These are phyloP conservation scores for Mythimna pallens DNA, from an alignment of 2,888 invertebrate species.

Conservation along the genomic window DNA sequence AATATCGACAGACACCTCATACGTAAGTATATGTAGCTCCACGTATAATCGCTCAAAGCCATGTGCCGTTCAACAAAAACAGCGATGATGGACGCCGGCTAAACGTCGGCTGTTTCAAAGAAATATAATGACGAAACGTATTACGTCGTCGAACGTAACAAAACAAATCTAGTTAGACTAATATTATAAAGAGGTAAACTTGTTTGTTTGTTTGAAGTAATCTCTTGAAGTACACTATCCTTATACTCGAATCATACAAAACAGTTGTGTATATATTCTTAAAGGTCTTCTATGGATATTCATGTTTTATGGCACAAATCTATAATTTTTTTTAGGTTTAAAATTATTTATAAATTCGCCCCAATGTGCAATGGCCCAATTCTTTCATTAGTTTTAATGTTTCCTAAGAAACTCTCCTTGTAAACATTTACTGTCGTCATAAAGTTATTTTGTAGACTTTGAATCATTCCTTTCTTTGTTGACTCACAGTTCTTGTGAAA, in stretches of 20 bases:
- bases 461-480: conserved; percentile 23
- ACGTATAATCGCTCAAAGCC: conserved; percentile 35
- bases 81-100: conserved; percentile 39
- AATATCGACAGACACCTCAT: conserved; percentile 10
- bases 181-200: not conserved
- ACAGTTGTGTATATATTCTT: conserved; percentile 10
- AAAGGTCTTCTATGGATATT: not conserved
- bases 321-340: not conserved
- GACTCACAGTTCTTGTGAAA: conserved; percentile 29
- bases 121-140: conserved; percentile 37
- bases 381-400: conserved; percentile 23
- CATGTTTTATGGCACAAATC: conserved; percentile 3
- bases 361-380: conserved; percentile 45
- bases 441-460: conserved; percentile 18
- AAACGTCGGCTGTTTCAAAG: conserved; percentile 29
- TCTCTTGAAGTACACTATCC: not conserved
- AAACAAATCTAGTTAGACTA: not conserved
- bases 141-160: conserved; percentile 40
- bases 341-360: conserved; percentile 15
- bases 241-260: too few relatives aligned
- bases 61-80: conserved; percentile 47
- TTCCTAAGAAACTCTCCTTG: conserved; percentile 26
- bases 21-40: not conserved
- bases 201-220: not conserved
- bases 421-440: conserved; percentile 16